Conservation (phyloP, 2,113 vertebrate genomes). For the Rousettus leschenaultii region DNA sequence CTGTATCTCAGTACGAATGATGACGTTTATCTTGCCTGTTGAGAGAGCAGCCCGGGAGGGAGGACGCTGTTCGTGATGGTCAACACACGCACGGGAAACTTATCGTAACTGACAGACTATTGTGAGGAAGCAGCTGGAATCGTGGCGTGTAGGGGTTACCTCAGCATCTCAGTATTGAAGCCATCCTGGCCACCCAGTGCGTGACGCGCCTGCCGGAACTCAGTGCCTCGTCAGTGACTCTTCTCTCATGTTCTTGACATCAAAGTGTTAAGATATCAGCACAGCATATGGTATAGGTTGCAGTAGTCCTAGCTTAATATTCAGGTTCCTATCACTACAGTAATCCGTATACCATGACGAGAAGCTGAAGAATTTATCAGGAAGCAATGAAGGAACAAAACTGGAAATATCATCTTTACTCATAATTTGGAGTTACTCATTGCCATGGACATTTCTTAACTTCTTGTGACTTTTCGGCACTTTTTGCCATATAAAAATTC, state of each 20-base stretch:
- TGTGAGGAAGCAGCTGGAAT: not conserved
- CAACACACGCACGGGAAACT: not conserved
- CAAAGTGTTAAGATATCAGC: no score
- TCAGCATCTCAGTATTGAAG: not conserved
- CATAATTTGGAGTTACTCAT: not conserved
- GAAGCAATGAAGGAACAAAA: not conserved
- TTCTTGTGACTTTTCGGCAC: not conserved
- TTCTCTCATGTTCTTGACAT: not conserved
- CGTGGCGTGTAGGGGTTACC: rapidly evolving
- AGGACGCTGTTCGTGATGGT: no score
- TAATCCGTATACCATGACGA: not conserved
- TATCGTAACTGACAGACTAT: not conserved
- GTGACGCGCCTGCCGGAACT: not conserved
- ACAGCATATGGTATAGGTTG: rapidly evolving
- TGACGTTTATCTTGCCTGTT: not conserved
- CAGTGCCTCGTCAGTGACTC: not conserved
- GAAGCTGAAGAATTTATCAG: not conserved
- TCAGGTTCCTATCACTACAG: not conserved
- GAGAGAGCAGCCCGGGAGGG: not conserved
- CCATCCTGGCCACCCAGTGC: no score
- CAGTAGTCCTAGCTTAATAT: not conserved
- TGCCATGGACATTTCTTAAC: not conserved
- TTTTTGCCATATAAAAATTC: not conserved
- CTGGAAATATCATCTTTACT: not conserved
- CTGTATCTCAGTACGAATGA: not conserved